Base-by-base conservation (phyloP, 2,113 vertebrate species). In the Dipodomys merriami region DNA sequence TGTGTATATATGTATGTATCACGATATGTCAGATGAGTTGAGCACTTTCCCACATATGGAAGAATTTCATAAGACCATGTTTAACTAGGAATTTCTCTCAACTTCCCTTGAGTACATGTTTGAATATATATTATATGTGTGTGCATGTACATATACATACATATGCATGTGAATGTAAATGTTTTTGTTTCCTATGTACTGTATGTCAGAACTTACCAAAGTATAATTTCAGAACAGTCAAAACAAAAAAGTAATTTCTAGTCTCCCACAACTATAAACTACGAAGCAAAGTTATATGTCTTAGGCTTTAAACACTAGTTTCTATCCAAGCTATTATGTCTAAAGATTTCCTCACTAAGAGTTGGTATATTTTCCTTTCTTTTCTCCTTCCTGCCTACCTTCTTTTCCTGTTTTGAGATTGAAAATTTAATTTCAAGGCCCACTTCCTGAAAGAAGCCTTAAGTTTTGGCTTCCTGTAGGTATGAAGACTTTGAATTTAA, bases 21-120 rank as follows among this genome's bases (percentile, higher is more conserved):
- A 92, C 97, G 98, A 95, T 97, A 96, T 97, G 97, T 97, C 98
- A 98, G 95, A 94, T 86, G 97, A 97, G 92, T 92, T 90, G 67
- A 95, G 93, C 84, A 93, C 96, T 97, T 97, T 97, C 97, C 98
- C 98, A 98, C 98, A 97, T 98, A 98, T 98, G 97, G 98, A 98
- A 98, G 97, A 98, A 97, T 98, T 98, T 97, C 97, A 93, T 97
- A 97, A 97, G 95, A 97, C 97, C 95, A 91, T 97, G 96, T 98
- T 98, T 97, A 98, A 96, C 96, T 97, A 97, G 97, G 97, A 98
- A 96, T 85, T 97, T 98, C 96, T 97, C 94, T 95, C 97, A 92
- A 90, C 95, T 97, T 97, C 96, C 96, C 86, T 35, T 86, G 96
- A 96, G 97, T 97, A 86, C 93, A 92, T 96, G 96, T 93, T 97